These are phyloP conservation scores for Mareca strepera DNA, from an alignment of 2,797 vertebrate species.

Conservation along the genomic window DNA sequence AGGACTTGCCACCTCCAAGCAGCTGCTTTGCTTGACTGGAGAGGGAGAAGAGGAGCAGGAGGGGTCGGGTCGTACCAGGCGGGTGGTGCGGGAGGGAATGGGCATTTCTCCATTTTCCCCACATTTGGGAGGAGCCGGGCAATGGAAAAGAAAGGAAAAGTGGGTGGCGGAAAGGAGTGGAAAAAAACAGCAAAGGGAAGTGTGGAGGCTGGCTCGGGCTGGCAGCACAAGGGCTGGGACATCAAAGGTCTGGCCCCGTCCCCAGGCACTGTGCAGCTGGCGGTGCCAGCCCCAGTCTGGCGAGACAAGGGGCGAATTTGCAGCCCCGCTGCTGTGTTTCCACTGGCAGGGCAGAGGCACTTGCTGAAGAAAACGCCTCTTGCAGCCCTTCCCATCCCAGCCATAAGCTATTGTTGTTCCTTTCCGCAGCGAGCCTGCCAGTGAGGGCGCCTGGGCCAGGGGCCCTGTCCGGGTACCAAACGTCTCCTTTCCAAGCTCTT, in stretches of 20 bases:
- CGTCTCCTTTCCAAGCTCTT: background rate
- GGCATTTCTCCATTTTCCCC: background rate
- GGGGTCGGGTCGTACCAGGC: background rate
- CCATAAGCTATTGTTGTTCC: accelerated
- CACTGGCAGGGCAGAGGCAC: background rate
- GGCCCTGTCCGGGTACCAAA: background rate
- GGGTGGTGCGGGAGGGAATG: background rate
- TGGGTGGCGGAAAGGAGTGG: constrained; percentile 10
- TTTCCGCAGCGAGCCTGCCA: accelerated
- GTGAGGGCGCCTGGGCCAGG: background rate
- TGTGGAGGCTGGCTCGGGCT: background rate
- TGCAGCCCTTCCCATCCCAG: background rate
- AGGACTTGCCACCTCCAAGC: background rate
- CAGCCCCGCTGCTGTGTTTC: background rate
- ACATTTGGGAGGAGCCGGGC: background rate
- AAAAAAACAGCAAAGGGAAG: constrained; percentile 42
- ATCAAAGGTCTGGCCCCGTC: background rate
- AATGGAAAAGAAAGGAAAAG: constrained; percentile 27
- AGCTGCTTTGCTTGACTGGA: background rate
- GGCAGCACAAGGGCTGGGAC: background rate
- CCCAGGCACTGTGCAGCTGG: background rate
- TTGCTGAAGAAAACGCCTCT: background rate
- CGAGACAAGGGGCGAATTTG: background rate
- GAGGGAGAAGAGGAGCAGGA: background rate
- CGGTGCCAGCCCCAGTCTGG: background rate